A percentile compares a stretch with the other conserved stretches of the same genome.
These are phyloP conservation scores for Crocidura indochinensis DNA, from an alignment of 2,797 vertebrate genomes.

Conservation along the genomic window DNA sequence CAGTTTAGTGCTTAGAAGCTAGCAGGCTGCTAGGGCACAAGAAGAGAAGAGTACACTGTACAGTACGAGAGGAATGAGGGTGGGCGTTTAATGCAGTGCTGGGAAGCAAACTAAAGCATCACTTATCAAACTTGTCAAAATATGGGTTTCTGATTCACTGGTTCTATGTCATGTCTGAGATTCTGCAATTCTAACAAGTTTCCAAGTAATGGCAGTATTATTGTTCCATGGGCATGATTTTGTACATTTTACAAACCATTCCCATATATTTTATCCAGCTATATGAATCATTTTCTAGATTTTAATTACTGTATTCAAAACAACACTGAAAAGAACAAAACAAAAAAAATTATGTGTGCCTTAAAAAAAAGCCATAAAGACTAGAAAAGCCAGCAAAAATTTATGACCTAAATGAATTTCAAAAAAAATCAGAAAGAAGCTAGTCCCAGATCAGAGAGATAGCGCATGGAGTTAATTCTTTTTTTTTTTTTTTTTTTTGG, in stretches of 20 bases:
- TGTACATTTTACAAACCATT: conserved; percentile 23
- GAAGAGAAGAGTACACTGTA: too few relatives aligned
- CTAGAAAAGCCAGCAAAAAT: conserved; percentile 1
- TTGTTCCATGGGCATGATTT: neutral
- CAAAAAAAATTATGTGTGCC: conserved; percentile 13
- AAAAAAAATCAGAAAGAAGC: conserved; percentile 2
- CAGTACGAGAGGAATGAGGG: too few relatives aligned
- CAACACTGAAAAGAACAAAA: conserved; percentile 22
- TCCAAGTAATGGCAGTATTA: neutral
- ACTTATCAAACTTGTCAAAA: conserved; percentile 49
- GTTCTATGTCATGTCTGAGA: neutral
- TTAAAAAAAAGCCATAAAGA: conserved; percentile 52
- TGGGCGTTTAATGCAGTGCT: too few relatives aligned
- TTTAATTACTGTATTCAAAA: conserved; percentile 39
- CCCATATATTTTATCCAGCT: conserved; percentile 10
- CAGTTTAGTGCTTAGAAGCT: too few relatives aligned
- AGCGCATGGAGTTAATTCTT: too few relatives aligned
- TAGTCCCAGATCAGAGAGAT: too few relatives aligned
- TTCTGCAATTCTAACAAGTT: neutral
- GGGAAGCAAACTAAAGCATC: neutral
- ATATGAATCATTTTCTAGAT: neutral
- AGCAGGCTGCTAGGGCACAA: too few relatives aligned
- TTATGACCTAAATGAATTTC: conserved; percentile 22
- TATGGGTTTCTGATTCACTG: conserved; percentile 8
- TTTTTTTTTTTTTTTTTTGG: too few relatives aligned